Evolutionary conservation across 1,140 invertebrate genomes (phyloP), one percentile per base, ranked within the genome.

Genomic region (Trichoplusia ni): DNA sequence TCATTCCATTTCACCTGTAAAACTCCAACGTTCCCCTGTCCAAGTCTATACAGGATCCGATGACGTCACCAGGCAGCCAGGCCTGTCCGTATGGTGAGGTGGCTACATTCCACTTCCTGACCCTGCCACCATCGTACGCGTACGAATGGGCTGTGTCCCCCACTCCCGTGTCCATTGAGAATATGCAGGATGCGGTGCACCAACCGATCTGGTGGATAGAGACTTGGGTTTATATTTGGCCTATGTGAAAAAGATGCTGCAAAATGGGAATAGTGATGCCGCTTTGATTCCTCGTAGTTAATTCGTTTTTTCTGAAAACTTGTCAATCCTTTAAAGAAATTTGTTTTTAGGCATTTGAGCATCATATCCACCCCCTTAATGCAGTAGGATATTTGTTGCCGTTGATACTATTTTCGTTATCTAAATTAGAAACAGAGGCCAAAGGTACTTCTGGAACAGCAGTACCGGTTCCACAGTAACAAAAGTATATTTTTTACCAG

Each of bases 21-120:
- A 92, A 94, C 68, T 93, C 90, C 49, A 94, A 81, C 0, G 81
- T 90, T 25, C 94, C 94, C 13, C 92, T 87, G 66, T 97, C 95
- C 78, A 96, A 89, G 82, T 97, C 95, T 14, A 97, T 90, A 38
- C 94, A 93, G 77, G 95, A 95, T 0, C 94, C 95, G 63, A 97
- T 96, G 9, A 97, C 94, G 90, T 97, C 96, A 5, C 96, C 96
- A 37, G 93, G 92, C 54, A 95, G 86, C 96, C 96, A 97, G 9
- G 93, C 89, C 71, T 96, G 94, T 7, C 96, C 96, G 80, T 97
- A 97, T 79, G 94, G 94, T 27, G 93, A 91, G 0, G 95, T 95
- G 2, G 92, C 92, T 1, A 95, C 93, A 77, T 97, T 97, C 96
- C 96, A 97, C 73, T 95, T 95, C 62, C 95, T 91, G 1, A 96